phyloP scores from a whole-genome alignment of 2,113 vertebrate genomes.

The Clarias batrachus region DNA sequence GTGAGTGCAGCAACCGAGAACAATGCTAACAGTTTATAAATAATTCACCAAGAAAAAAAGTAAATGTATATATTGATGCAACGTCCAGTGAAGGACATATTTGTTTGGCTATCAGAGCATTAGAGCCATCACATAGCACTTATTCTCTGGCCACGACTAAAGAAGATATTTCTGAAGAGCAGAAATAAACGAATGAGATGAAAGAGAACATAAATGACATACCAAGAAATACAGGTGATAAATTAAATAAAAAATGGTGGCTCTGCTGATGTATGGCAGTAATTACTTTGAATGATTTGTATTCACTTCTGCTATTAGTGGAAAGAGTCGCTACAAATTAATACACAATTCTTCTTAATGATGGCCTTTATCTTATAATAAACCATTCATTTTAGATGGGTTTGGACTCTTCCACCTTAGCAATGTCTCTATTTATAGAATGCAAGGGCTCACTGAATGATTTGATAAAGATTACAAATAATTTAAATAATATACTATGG shows the following conservation, averaged over 20 bases:
- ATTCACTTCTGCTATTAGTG: not conserved
- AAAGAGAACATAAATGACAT: not conserved
- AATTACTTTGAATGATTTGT: not conserved
- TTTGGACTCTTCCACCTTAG: not conserved
- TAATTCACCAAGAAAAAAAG: conserved; percentile 66
- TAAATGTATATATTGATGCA: conserved; percentile 68
- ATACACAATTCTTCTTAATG: not conserved
- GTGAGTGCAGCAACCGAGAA: conserved; percentile 56
- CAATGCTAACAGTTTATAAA: conserved; percentile 67
- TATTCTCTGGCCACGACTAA: conserved; percentile 1
- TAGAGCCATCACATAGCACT: conserved; percentile 7
- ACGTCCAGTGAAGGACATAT: not conserved
- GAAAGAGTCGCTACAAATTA: not conserved
- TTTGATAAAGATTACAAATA: not conserved
- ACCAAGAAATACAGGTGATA: not conserved
- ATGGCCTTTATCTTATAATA: not conserved
- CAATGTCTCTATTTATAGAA: not conserved
- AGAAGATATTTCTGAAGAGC: not conserved
- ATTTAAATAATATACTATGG: not conserved
- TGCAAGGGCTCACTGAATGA: not conserved
- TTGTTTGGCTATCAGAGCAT: conserved; percentile 16
- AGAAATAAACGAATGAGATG: not conserved
- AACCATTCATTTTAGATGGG: not conserved
- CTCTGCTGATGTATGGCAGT: not conserved
- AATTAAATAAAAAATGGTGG: not conserved